phyloP scores from a whole-genome alignment of 2,113 vertebrate species.

The Aplodontia rufa region DNA sequence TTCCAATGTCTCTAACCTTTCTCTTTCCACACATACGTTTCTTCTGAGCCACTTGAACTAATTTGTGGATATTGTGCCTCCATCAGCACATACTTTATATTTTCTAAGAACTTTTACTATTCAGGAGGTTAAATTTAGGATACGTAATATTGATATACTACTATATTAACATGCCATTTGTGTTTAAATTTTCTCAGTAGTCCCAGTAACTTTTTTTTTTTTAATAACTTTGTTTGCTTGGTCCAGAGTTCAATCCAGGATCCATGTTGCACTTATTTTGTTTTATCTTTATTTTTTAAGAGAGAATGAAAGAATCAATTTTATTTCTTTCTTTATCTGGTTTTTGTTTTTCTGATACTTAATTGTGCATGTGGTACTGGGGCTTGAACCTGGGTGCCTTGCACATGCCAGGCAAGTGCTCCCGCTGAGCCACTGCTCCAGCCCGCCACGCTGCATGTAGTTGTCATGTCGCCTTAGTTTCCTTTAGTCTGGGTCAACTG shows the following conservation, averaged over 20 bases:
- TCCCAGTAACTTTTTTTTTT: neutral
- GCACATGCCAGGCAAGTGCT: too few relatives aligned
- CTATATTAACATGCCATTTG: neutral
- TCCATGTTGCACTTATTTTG: neutral
- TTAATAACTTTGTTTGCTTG: neutral
- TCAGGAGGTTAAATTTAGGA: neutral
- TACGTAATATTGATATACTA: too few relatives aligned
- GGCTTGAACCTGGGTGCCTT: too few relatives aligned
- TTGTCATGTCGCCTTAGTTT: neutral
- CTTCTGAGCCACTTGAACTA: neutral
- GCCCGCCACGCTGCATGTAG: neutral
- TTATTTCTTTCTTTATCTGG: too few relatives aligned
- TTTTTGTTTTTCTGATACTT: too few relatives aligned
- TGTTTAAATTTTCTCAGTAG: neutral
- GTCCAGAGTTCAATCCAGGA: neutral
- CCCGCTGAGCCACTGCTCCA: too few relatives aligned
- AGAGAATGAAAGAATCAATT: too few relatives aligned
- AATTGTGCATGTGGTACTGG: too few relatives aligned
- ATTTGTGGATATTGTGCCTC: neutral
- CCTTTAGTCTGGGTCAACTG: neutral
- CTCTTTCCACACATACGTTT: neutral
- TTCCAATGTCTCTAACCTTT: neutral
- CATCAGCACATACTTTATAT: neutral
- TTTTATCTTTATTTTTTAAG: too few relatives aligned
- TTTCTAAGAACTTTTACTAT: neutral